These are phyloP conservation scores for Diarsia mendica DNA, from an alignment of 2,888 invertebrate species.

Conservation along the genomic window DNA sequence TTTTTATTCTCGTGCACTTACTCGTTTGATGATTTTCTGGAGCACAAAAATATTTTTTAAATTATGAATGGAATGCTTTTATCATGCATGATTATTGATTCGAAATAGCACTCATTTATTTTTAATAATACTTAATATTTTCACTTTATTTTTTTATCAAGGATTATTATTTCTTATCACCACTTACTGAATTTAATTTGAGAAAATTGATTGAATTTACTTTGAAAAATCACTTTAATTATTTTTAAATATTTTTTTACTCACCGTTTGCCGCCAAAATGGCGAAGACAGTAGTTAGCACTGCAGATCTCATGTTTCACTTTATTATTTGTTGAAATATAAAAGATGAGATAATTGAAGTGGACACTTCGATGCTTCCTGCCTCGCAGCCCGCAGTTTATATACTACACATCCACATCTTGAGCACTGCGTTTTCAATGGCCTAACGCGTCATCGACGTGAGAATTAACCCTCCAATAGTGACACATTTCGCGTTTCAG, in stretches of 20 bases:
- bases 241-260: constrained; percentile 64
- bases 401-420: constrained; percentile 86
- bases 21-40: constrained; percentile 18
- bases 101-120: constrained; percentile 21
- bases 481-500: constrained; percentile 53
- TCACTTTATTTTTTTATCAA: constrained; percentile 25
- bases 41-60: constrained; percentile 23
- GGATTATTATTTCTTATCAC: constrained; percentile 14
- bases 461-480: constrained; percentile 81
- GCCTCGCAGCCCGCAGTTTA: constrained; percentile 81
- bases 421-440: constrained; percentile 85
- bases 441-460: constrained; percentile 82
- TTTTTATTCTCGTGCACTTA: constrained; percentile 28
- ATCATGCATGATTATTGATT: constrained; percentile 10
- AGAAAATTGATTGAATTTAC: constrained; percentile 22
- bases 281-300: constrained; percentile 72
- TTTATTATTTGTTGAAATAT: constrained; percentile 59
- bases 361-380: constrained; percentile 80
- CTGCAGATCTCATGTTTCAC: constrained; percentile 77
- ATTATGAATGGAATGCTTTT: background rate
- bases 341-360: constrained; percentile 64
- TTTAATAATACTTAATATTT: constrained; percentile 2
- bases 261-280: constrained; percentile 84
- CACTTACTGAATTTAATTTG: constrained; percentile 26
- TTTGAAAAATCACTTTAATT: constrained; percentile 32